Base-by-base conservation (phyloP, 2,888 invertebrate species). In the Lasioglossum oenotherae region DNA sequence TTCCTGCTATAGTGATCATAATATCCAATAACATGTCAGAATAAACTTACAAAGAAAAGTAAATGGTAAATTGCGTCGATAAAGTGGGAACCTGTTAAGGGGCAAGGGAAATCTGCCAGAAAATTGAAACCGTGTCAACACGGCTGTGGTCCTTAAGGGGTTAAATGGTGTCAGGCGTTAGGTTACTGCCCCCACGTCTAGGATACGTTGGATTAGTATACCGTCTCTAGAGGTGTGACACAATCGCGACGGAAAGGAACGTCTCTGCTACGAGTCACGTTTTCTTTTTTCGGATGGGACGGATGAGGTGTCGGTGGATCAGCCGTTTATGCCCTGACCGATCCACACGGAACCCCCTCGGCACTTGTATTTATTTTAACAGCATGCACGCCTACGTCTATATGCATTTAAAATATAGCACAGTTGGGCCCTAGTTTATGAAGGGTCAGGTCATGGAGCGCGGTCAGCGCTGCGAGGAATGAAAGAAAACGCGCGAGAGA, bases 361-460 rank as follows among this genome's bases (percentile, higher is more conserved):
- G 88, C 90, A 91, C 92, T 93, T 92, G 93, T 92, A 92, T 92
- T 93, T 94, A 92, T 94, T 94, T 94, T 93, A 93, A 93, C 93
- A 91, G 93, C 92, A 91, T 92, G 93, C 94, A 94, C 94, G 94
- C 94, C 94, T 94, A 94, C 94, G 92, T 93, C 93, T 94, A 93
- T 94, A 94, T 94, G 92, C 92, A 93, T 94, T 94, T 94, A 94
- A 94, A 94, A 94, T 94, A 94, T 93, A 94, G 93, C 93, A 93
- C 93, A 93, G 94, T 94, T 94, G 93, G 93, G 93, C 92, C 92
- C 94, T 94, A 94, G 94, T 94, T 94, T 94, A 94, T 94, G 94
- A 94, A 94, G 94, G 94, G 93, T 94, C 94, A 93, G 94, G 94
- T 94, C 94, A 93, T 90, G 92, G 91, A 82, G 93, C 89, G 85